Percentiles rank a stretch among this genome's conserved stretches.
Evolutionary conservation across 2,888 invertebrate genomes (phyloP).

Genomic region (Volucella zonaria): DNA sequence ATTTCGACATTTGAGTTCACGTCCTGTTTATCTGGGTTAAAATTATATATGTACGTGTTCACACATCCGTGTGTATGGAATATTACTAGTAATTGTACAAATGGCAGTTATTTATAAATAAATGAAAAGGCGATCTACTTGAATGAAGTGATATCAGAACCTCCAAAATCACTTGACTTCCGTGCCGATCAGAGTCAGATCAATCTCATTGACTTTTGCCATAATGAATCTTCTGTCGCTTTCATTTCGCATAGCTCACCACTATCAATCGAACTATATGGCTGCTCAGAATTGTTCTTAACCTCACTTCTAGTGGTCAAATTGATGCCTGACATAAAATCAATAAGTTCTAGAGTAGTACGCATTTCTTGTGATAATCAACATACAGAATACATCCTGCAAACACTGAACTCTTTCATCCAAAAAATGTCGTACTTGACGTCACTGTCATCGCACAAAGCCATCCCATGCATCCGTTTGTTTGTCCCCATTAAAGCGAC

Average conservation of each 20-base stretch:
- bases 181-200: too few species aligned
- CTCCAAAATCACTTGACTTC: too few species aligned
- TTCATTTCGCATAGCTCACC: constrained; percentile 4
- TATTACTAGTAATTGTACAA: too few species aligned
- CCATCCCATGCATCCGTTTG: constrained; percentile 23
- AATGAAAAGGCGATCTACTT: too few species aligned
- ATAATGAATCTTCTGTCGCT: not conserved
- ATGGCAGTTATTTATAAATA: too few species aligned
- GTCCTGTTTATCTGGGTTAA: too few species aligned
- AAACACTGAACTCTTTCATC: constrained; percentile 6
- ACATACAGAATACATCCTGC: constrained; percentile 42
- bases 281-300: not conserved
- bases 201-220: too few species aligned
- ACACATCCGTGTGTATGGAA: too few species aligned
- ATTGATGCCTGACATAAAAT: constrained; percentile 33
- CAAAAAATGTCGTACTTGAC: constrained; percentile 1
- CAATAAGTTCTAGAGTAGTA: constrained; percentile 33
- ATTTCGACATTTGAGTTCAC: too few species aligned
- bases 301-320: constrained; percentile 8
- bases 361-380: constrained; percentile 49
- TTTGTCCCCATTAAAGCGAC: constrained; percentile 25
- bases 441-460: constrained; percentile 33
- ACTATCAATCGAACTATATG: not conserved
- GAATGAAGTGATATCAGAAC: too few species aligned
- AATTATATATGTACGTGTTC: too few species aligned